phyloP scores from a whole-genome alignment of 2,797 vertebrate species.

The Sarcophilus harrisii region DNA sequence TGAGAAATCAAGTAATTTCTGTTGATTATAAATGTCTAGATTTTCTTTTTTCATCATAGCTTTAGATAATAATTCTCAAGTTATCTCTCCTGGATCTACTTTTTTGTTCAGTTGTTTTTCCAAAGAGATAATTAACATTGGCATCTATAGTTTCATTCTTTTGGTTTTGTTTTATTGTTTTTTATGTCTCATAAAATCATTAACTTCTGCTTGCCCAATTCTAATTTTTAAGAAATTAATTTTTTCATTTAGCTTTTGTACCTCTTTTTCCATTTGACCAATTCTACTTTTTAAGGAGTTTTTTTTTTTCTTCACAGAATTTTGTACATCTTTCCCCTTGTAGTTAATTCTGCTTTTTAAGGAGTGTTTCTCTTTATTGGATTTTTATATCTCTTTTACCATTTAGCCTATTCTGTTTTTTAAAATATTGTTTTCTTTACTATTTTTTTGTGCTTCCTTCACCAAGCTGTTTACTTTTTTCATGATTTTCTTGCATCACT shows the following conservation, averaged over 20 bases:
- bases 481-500: not conserved
- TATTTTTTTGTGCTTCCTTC: not conserved
- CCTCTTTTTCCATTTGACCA: not conserved
- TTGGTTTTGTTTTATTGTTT: not conserved
- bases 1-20: not conserved
- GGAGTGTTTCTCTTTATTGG: too few relatives aligned
- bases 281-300: not conserved
- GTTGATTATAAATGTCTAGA: not conserved
- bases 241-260: not conserved
- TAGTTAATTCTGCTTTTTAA: too few relatives aligned
- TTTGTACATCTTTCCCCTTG: not conserved
- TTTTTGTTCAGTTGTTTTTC: not conserved
- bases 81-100: not conserved
- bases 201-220: not conserved
- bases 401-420: not conserved
- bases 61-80: not conserved
- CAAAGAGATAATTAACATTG: not conserved
- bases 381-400: not conserved
- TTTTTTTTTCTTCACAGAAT: not conserved
- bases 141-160: not conserved
- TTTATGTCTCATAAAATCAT: not conserved
- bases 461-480: not conserved
- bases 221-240: not conserved
- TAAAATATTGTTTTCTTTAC: not conserved
- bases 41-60: not conserved